Evolutionary conservation across 1,140 invertebrate genomes (phyloP).

Genomic region (Saccostrea glomerata): DNA sequence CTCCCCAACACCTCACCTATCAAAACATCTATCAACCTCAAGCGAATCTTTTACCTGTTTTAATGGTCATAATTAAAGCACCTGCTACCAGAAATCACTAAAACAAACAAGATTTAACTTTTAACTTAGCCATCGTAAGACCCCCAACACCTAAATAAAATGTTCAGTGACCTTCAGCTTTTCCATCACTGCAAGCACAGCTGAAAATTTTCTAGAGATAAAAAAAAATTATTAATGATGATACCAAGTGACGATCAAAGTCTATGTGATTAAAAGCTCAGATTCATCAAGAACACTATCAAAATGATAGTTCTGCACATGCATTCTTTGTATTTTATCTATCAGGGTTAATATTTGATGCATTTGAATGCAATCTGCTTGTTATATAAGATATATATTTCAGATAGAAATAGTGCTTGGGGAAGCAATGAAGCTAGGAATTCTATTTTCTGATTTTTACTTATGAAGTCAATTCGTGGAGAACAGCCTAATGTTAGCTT

Average conservation of each 20-base stretch:
- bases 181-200: background rate
- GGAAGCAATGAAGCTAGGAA: background rate
- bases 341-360: constrained; percentile 11
- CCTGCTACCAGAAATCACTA: background rate
- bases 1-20: constrained; percentile 15
- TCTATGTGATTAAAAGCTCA: background rate
- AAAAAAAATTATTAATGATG: background rate
- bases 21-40: constrained; percentile 6
- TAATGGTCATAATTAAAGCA: constrained; percentile 15
- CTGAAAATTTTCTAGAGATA: background rate
- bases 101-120: constrained; percentile 9
- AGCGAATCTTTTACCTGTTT: background rate
- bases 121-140: background rate
- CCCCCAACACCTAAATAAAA: background rate
- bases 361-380: background rate
- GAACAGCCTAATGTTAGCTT: background rate
- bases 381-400: background rate
- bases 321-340: constrained; percentile 7
- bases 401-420: background rate
- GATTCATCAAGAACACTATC: background rate
- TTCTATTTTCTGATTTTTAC: background rate
- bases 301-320: background rate
- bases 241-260: background rate
- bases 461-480: background rate
- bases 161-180: background rate